Evolutionary conservation across 1,140 invertebrate genomes (phyloP), one percentile per base, ranked within the genome.

Genomic region (Drosophila kikkawai): DNA sequence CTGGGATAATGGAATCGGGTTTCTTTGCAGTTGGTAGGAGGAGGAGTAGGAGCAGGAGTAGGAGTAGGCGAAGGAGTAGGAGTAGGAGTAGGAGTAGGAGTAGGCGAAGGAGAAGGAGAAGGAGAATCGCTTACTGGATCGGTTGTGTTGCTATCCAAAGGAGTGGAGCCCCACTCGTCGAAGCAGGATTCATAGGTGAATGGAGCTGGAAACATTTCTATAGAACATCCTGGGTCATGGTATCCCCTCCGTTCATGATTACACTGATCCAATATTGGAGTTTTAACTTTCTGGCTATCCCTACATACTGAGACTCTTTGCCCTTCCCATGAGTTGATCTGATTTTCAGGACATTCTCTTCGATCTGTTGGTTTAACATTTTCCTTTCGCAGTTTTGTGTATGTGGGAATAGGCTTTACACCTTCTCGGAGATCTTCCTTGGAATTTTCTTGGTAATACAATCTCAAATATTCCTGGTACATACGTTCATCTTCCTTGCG

Each of bases 361-460:
- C 1, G 8, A 34, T 15, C 5, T 37, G 8, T 29, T 6, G 26
- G 1, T 17, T 12, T 15, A 1, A 22, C 7, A 17, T 15, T 32
- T 1, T n/a, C 11, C 3, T 59, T 7, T 4, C 3, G 26, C 9
- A 67, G 7, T 9, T 41, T 82, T 9, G 57, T 82, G 37, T 82
- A 73, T 2, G 79, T 73, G 11, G 48, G 36, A 7, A 19, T 15
- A 1, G 3, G 0, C 0, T 15, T 36, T 15, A 51, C 26, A 11
- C 17, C 5, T 9, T 9, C 15, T n/a, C 1, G 3, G 0, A 19
- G 29, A 4, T 41, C 34, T 12, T 11, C 12, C 22, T 39, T 36
- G 3, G 17, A 32, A 13, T 55, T 53, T 26, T 68, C 47, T 15
- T 55, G 19, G 2, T 53, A 22, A 19, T 69, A 69, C 22, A 29